phyloP scores from a whole-genome alignment of 2,888 invertebrate genomes.

The Matsumyia berberina region DNA sequence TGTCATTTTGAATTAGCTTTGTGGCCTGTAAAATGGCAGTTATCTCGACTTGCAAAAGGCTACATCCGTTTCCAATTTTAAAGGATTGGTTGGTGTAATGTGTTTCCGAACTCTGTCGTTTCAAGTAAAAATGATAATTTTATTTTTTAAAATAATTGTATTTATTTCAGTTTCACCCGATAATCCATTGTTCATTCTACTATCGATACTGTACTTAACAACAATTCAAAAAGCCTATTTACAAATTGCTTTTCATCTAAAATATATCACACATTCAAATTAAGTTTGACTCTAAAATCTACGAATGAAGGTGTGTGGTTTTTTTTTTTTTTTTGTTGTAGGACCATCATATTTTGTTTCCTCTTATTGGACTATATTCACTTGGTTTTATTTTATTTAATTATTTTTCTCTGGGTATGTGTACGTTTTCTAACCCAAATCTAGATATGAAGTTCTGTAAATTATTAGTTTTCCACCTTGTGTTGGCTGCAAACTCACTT shows the following conservation, averaged over 20 bases:
- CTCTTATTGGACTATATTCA: slow-evolving; percentile 18
- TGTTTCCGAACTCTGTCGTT: too few species aligned
- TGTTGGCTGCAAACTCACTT: slow-evolving; percentile 29
- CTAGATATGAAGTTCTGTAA: slow-evolving; percentile 69
- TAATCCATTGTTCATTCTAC: slow-evolving; percentile 74
- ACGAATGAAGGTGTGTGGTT: slow-evolving; percentile 63
- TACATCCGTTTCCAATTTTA: too few species aligned
- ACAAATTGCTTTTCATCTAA: slow-evolving; percentile 76
- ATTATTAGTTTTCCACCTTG: slow-evolving; percentile 58
- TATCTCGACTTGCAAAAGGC: too few species aligned
- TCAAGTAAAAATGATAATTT: not conserved
- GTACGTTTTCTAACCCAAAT: slow-evolving; percentile 27
- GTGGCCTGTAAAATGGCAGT: too few species aligned
- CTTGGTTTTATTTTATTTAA: not conserved
- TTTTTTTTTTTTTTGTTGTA: slow-evolving; percentile 58
- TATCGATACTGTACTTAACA: slow-evolving; percentile 71
- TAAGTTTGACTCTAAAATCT: slow-evolving; percentile 71
- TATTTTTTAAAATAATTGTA: slow-evolving; percentile 73
- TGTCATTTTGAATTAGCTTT: too few species aligned
- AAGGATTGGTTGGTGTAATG: too few species aligned
- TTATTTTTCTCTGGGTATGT: not conserved
- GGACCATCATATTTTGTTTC: slow-evolving; percentile 36
- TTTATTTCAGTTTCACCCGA: slow-evolving; percentile 75
- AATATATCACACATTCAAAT: slow-evolving; percentile 76
- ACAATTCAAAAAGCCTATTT: slow-evolving; percentile 76